Conservation (phyloP, 2,888 invertebrate genomes). For the Eupelmus urozonus region DNA sequence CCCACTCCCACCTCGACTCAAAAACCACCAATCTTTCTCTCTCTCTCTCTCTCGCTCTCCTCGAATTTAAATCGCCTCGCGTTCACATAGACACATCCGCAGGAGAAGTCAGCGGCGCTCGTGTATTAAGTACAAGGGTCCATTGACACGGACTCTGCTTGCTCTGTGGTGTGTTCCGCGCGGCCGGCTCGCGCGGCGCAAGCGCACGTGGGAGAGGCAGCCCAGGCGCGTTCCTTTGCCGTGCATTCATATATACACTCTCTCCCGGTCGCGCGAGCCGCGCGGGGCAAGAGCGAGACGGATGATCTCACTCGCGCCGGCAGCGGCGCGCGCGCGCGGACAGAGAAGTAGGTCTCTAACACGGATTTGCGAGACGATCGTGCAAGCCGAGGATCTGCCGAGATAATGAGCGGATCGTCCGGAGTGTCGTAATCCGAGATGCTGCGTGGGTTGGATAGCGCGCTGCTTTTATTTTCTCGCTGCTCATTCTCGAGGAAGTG, state of each 20-base stretch:
- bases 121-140: slow-evolving; percentile 36
- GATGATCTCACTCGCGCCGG: not conserved
- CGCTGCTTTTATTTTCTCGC: too few relatives aligned
- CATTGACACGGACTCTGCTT: slow-evolving; percentile 36
- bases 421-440: too few relatives aligned
- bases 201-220: slow-evolving; percentile 50
- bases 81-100: too few relatives aligned
- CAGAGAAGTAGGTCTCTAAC: slow-evolving; percentile 48
- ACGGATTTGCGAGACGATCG: slow-evolving; percentile 19
- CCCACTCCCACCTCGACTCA: too few relatives aligned
- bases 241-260: not conserved
- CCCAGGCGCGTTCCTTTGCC: not conserved
- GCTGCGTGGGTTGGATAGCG: too few relatives aligned
- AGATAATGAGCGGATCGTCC: too few relatives aligned
- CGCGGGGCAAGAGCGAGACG: too few relatives aligned
- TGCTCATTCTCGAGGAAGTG: too few relatives aligned
- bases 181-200: slow-evolving; percentile 18
- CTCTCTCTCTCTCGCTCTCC: not conserved
- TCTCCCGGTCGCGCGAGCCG: not conserved
- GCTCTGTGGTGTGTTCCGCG: slow-evolving; percentile 9
- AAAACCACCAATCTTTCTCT: too few relatives aligned
- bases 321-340: not conserved
- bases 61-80: too few relatives aligned
- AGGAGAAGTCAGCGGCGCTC: not conserved
- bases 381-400: not conserved